Evolutionary conservation across 2,113 vertebrate species (phyloP).

Genomic region (Serilophus lunatus): DNA sequence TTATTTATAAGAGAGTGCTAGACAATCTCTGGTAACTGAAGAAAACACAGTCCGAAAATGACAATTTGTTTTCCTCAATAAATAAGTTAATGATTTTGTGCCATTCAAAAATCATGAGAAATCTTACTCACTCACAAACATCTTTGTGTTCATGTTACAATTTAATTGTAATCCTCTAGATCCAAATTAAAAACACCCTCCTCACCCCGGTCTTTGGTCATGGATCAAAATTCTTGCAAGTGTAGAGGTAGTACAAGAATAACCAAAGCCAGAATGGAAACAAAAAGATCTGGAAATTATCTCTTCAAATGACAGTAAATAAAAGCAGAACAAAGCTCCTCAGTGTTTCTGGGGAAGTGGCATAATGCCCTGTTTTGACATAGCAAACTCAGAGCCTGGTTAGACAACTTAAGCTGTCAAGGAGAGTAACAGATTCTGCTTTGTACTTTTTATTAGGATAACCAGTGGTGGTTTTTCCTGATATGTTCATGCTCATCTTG

Average conservation of each 20-base stretch:
- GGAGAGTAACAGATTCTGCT: background rate
- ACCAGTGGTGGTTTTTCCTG: background rate
- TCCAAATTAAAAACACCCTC: background rate
- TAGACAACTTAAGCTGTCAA: background rate
- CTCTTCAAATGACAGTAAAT: background rate
- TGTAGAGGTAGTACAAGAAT: background rate
- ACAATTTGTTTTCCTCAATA: background rate
- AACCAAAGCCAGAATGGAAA: background rate
- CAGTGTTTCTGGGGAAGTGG: background rate
- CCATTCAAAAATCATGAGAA: background rate
- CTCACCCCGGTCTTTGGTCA: background rate
- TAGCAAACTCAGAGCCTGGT: background rate
- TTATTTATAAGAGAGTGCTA: background rate
- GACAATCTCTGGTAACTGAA: background rate
- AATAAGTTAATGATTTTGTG: background rate
- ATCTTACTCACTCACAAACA: background rate
- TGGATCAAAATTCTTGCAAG: background rate
- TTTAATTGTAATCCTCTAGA: background rate
- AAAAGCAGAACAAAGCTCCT: background rate
- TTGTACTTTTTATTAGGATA: background rate
- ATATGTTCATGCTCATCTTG: background rate
- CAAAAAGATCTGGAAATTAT: background rate
- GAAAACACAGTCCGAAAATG: background rate
- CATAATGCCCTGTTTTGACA: background rate
- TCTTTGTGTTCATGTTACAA: background rate